Percentiles rank a stretch among this genome's conserved stretches.
Conservation (phyloP, 92 coral and sea anemone genomes). For the Epizoanthus stellaris region DNA sequence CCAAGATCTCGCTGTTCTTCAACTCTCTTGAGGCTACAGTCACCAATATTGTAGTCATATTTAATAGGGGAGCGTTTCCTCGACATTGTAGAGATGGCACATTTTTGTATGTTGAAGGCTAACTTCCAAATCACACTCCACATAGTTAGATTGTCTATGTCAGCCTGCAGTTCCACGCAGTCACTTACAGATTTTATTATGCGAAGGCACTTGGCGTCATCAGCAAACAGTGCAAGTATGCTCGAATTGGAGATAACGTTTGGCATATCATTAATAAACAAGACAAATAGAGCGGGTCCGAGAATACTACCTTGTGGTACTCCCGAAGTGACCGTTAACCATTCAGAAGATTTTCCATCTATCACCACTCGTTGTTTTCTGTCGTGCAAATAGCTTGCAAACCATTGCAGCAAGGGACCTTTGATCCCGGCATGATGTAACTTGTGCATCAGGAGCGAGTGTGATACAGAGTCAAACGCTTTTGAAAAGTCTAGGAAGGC, state of each 20-base stretch:
- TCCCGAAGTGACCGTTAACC: neutral
- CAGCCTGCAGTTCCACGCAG: conserved; percentile 2
- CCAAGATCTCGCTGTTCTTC: too few relatives aligned
- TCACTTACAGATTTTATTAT: too few relatives aligned
- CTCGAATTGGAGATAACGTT: too few relatives aligned
- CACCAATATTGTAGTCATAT: too few relatives aligned
- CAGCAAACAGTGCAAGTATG: conserved; percentile 36
- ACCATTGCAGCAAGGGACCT: conserved; percentile 31
- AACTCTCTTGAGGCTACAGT: too few relatives aligned
- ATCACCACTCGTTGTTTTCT: neutral
- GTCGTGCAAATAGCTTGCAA: conserved; percentile 9
- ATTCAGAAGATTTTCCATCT: neutral
- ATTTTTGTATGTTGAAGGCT: conserved; percentile 30
- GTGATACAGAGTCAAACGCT: conserved; percentile 17
- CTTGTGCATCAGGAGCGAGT: conserved; percentile 13
- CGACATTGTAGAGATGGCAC: conserved; percentile 34
- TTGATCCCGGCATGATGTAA: conserved; percentile 20
- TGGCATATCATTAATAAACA: conserved; percentile 19
- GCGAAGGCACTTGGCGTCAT: conserved; percentile 35
- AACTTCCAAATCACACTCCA: conserved; percentile 36
- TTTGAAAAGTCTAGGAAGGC: neutral
- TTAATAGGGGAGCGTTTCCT: too few relatives aligned
- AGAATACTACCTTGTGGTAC: neutral
- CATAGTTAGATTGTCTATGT: conserved; percentile 10
- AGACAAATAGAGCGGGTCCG: conserved; percentile 31